Conservation (phyloP, 64 coral and sea anemone genomes). For the Stichodactyla mertensii region DNA sequence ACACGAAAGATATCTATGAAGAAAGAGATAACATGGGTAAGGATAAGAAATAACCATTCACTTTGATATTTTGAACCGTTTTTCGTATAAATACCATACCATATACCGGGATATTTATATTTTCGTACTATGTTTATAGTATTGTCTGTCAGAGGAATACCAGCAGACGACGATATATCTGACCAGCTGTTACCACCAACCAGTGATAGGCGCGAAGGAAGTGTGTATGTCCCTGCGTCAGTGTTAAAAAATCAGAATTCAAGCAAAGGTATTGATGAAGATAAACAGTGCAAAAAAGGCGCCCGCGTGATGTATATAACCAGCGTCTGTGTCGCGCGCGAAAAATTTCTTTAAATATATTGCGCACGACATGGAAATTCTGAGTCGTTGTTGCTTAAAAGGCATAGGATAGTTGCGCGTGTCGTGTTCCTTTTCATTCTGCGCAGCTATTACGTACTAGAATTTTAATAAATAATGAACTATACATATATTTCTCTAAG, state of each 20-base stretch:
- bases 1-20: not conserved
- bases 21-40: not conserved
- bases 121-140: not conserved
- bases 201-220: constrained; percentile 8
- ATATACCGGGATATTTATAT: not conserved
- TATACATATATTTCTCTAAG: not conserved
- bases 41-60: not conserved
- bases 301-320: too few species aligned
- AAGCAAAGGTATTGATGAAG: not conserved
- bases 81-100: not conserved
- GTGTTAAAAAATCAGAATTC: constrained; percentile 8
- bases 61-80: not conserved
- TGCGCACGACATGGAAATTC: too few species aligned
- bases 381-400: too few species aligned
- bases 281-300: too few species aligned
- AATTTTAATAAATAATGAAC: too few species aligned
- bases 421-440: too few species aligned
- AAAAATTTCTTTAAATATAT: not conserved
- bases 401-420: too few species aligned
- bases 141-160: constrained; percentile 4
- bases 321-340: not conserved
- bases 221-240: not conserved
- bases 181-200: not conserved
- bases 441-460: too few species aligned
- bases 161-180: not conserved